Evolutionary conservation across 2,113 vertebrate species (phyloP), one percentile per base, ranked within the genome.

Genomic region (Cephalopholis sonnerati): DNA sequence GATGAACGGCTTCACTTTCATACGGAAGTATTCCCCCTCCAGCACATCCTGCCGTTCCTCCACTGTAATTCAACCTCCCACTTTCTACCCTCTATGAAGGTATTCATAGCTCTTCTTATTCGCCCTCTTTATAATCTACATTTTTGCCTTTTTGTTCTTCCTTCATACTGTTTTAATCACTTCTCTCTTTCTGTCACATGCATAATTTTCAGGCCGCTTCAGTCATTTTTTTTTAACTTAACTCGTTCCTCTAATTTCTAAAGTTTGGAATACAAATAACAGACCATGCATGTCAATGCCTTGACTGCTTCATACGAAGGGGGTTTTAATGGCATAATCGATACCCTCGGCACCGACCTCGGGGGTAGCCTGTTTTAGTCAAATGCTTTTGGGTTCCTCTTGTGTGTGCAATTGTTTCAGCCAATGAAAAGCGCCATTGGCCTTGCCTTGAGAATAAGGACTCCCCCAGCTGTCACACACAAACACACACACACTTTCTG

Each of bases 1-100:
- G 84, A 88, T 85, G 79, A 84, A 88, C 6, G 57, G 76, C 74
- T 84, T 82, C 67, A 63, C 79, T 88, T 79, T 71, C 9, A 10
- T 57, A 11, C 0, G 2, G 13, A 32, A 0, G 12, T 25, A 48
- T 82, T 79, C 58, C 67, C 76, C 73, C 83, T 88, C 39, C 27
- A 61, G 79, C 85, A 81, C 77, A 72, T 22, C 51, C 66, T 41
- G 71, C 63, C 20, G 27, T 32, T 74, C 44, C 62, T 59, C 24
- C 62, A 58, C 65, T 66, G 50, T 64, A 78, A 73, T 73, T 75
- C 77, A 79, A 41, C 57, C 36, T 68, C 29, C 64, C 71, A 58
- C 57, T 70, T 78, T 44, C 22, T 29, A 8, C 27, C 67, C 32
- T 64, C 59, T 48, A 16, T 53, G 24, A 29, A 67, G 5, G 29